phyloP scores from a whole-genome alignment of 2,113 vertebrate species.

The Nibea albiflora region DNA sequence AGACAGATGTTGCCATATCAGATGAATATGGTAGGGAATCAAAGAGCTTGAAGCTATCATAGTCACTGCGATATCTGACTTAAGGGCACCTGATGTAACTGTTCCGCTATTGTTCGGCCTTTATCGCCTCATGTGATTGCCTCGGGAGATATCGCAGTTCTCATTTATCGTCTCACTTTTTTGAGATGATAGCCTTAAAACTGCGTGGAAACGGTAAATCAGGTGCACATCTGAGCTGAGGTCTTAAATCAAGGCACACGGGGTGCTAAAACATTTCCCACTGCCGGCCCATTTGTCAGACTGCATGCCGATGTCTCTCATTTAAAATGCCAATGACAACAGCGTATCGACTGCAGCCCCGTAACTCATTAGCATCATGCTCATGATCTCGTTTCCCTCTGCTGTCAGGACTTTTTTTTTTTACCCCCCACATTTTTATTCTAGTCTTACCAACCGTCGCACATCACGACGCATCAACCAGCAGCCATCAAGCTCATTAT shows the following conservation, averaged over 20 bases:
- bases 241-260: constrained; percentile 10
- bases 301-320: constrained; percentile 3
- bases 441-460: background rate
- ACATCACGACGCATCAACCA: background rate
- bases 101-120: background rate
- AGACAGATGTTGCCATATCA: constrained; percentile 33
- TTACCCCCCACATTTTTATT: background rate
- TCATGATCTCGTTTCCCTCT: constrained; percentile 3
- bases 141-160: background rate
- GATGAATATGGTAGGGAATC: background rate
- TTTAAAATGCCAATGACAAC: constrained; percentile 14
- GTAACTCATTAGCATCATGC: constrained; percentile 15
- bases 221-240: constrained; percentile 4
- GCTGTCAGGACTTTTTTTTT: background rate
- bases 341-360: background rate
- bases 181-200: background rate
- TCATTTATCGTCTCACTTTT: background rate
- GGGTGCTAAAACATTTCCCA: constrained; percentile 32
- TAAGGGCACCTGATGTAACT: background rate
- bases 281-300: constrained; percentile 10
- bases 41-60: background rate
- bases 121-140: background rate
- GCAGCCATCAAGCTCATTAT: background rate
- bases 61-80: background rate
- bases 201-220: background rate